phyloP scores from a whole-genome alignment of 2,797 vertebrate species.

The Eutrigla gurnardus region DNA sequence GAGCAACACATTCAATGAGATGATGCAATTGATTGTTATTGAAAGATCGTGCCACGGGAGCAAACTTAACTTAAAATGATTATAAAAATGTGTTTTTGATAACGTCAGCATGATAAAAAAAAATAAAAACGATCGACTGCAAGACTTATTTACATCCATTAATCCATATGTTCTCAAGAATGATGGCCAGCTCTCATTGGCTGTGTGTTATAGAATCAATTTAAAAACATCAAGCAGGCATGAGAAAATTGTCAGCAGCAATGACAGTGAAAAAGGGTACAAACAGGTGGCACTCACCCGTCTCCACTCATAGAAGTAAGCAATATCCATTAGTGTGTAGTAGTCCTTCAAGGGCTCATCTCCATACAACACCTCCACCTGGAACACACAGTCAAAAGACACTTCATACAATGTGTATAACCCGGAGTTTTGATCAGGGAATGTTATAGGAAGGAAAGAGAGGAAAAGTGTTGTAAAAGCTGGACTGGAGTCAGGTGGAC shows the following conservation, averaged over 20 bases:
- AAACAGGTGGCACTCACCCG: conserved; percentile 84
- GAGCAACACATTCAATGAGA: background rate
- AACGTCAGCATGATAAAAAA: background rate
- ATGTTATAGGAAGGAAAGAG: no score
- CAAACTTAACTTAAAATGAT: background rate
- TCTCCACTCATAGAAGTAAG: conserved; percentile 98
- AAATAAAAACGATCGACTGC: background rate
- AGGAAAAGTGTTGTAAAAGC: no score
- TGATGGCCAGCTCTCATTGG: background rate
- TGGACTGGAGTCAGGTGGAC: no score
- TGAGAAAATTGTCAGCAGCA: background rate
- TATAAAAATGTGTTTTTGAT: background rate
- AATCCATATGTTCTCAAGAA: background rate
- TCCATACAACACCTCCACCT: conserved; percentile 98
- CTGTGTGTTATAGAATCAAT: background rate
- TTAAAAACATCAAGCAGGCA: background rate
- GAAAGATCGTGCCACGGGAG: background rate
- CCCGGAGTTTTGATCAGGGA: background rate
- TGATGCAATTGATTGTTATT: background rate
- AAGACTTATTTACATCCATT: background rate
- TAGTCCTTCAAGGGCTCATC: conserved; percentile 98
- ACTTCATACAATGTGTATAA: background rate
- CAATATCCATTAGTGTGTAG: conserved; percentile 99
- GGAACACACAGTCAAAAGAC: conserved; percentile 17
- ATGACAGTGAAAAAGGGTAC: background rate